phyloP scores from a whole-genome alignment of 2,113 vertebrate species.

The Speoplatyrhinus poulsoni region DNA sequence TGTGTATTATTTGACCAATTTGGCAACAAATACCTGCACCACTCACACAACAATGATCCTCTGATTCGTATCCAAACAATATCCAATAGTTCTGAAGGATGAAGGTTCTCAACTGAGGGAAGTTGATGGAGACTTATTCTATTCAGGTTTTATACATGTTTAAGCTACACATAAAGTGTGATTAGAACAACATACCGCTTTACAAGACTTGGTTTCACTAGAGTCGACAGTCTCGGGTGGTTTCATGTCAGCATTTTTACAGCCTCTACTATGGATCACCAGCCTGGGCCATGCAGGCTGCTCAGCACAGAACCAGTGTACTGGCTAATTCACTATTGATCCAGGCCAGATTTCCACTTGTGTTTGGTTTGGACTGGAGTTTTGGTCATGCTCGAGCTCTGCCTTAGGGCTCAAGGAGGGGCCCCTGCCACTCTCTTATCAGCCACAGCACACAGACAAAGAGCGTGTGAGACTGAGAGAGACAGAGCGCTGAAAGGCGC shows the following conservation, averaged over 20 bases:
- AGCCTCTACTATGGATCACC: constrained; percentile 68
- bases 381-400: constrained; percentile 69
- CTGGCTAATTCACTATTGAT: constrained; percentile 83
- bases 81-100: too few species aligned
- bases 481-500: constrained; percentile 29
- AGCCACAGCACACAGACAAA: constrained; percentile 58
- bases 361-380: constrained; percentile 75
- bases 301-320: constrained; percentile 64
- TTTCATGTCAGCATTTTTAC: constrained; percentile 30
- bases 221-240: neutral
- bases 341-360: constrained; percentile 72
- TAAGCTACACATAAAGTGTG: neutral
- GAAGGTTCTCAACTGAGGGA: too few species aligned
- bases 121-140: too few species aligned
- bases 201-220: too few species aligned
- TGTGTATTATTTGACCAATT: too few species aligned
- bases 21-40: too few species aligned
- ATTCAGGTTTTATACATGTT: too few species aligned
- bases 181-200: neutral
- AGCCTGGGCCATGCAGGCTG: constrained; percentile 52
- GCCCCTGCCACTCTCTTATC: constrained; percentile 69
- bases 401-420: constrained; percentile 58
- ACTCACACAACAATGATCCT: too few species aligned
- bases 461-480: constrained; percentile 41
- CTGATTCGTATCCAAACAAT: too few species aligned